Base-by-base conservation (phyloP, 2,888 invertebrate species). In the Tiphia femorata region DNA sequence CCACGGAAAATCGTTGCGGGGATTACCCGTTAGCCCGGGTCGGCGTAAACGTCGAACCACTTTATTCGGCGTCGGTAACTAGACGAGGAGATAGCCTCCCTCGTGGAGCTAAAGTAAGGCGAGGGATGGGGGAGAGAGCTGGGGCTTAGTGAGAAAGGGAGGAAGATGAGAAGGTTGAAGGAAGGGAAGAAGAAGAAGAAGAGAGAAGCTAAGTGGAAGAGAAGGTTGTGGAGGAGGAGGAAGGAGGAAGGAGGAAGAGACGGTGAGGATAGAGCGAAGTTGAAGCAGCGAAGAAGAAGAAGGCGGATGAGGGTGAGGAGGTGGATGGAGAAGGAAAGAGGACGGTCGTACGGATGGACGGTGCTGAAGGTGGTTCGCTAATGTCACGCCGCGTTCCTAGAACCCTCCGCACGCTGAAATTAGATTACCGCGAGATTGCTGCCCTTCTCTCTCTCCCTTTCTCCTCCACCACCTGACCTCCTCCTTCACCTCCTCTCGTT, bases 401-500 rank as follows among this genome's bases (percentile, higher is more conserved):
- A 81, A 81, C 67, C 75, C 77, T 80, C 78, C 73, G 77, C 78
- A 79, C 78, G 76, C 73, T 79, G 78, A 81, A 81, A 81, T 81
- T 81, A 81, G 80, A 81, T 81, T 81, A 80, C 80, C 74, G 73
- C 76, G 75, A 80, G 78, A 81, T 80, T 81, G 76, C 77, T 78
- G 72, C 72, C 70, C 72, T 71, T 67, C 30, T n/a, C n/a, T n/a
- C 54, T 41, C 62, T 50, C 51, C 41, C 48, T 58, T 43, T 44
- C 41, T 19, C 50, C 40, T 42, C 52, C 38, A 12, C 47, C 19
- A 33, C 43, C 47, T 43, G 42, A 23, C 27, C 42, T 46, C 49
- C 40, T 37, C 58, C 37, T 51, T 30, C 42, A 30, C 58, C 42
- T 49, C 55, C 47, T 49, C 33, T 37, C 46, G 33, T 55, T 56